Base-by-base conservation (phyloP, 2,113 vertebrate species). In the Chunga burmeisteri region DNA sequence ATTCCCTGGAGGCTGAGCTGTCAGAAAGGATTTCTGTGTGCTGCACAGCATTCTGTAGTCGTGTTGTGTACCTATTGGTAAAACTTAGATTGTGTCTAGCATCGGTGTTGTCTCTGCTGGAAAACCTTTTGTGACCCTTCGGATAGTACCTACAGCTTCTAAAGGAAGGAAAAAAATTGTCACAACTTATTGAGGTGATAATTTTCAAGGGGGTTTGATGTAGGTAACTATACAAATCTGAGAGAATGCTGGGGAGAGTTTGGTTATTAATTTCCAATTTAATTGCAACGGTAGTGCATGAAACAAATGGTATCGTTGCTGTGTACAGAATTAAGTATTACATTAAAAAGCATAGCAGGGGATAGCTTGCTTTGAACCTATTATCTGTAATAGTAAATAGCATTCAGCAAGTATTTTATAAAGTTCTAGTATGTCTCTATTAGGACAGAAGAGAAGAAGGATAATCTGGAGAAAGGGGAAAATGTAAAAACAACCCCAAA, bases 251-350 rank as follows among this genome's bases (percentile, higher is more conserved):
- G 40, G 10, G 10, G 3, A 11, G 16, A 18, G 46, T 38, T 52
- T 12, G 55, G 13, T 72, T 36, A 13, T 62, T 49, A n/a, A 4
- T 19, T 44, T 52, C 26, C 47, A 66, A 4, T 34, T 29, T 15
- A 49, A n/a, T 11, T 40, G 40, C n/a, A 22, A 1, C 1, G 2
- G 3, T 20, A 30, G 47, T 26, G 18, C 38, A 10, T 2, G 3
- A 29, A 40, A 13, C 34, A 58, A n/a, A 14, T 34, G 18, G 14
- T 7, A 1, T 17, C 9, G 3, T 6, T 49, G 42, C 71, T 55
- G n/a, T 36, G 53, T 9, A 4, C 19, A 55, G 66, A 36, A 29
- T 32, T 12, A 72, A 47, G 36, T 49, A 29, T 18, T 11, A 1
- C 10, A 34, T 23, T 44, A 30, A 16, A 25, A 68, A 78, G 77